Evolutionary conservation across 2,888 invertebrate genomes (phyloP), one percentile per base, ranked within the genome.

Genomic region (Argyresthia albistria): DNA sequence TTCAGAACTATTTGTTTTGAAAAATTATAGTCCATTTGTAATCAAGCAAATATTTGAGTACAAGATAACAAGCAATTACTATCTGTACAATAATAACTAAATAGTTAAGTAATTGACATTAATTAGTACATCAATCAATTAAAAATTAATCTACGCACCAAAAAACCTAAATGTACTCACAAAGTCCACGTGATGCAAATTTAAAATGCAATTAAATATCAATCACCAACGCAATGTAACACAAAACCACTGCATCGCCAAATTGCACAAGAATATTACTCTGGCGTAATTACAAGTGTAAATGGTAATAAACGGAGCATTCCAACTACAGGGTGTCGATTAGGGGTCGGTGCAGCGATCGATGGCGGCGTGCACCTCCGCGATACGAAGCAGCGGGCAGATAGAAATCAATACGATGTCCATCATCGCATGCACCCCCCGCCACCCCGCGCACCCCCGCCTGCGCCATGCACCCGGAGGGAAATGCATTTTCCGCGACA

Each of bases 371-470:
- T 82, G 82, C 83, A 80, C 76, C 78, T 71, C 77, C 77, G 83
- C 76, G 79, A 75, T 78, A 78, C 83, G 83, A 84, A 83, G 83
- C 83, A 82, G 84, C 83, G 86, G 83, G 69, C 86, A 87, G 87
- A 86, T 86, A 86, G 83, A 86, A 87, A 88, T 88, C 88, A 83
- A 88, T 88, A 88, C 86, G 82, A 80, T 87, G 88, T 89, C 88
- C 89, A 89, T 84, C 88, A 88, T 86, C 84, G 84, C 84, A 83
- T 89, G 89, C 89, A 89, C 88, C 89, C 89, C 82, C 89, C 89
- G 89, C 82, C 89, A 87, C 89, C 87, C 81, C 80, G 88, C 77
- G 83, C 73, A 61, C 67, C 69, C 69, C 76, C 78, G 76, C 80
- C 80, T 79, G 80, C 83, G 81, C 82, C 72, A 70, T 82, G 82